Evolutionary conservation across 23 tunicate genomes (phyloP).

Genomic region (Halocynthia aurantium): DNA sequence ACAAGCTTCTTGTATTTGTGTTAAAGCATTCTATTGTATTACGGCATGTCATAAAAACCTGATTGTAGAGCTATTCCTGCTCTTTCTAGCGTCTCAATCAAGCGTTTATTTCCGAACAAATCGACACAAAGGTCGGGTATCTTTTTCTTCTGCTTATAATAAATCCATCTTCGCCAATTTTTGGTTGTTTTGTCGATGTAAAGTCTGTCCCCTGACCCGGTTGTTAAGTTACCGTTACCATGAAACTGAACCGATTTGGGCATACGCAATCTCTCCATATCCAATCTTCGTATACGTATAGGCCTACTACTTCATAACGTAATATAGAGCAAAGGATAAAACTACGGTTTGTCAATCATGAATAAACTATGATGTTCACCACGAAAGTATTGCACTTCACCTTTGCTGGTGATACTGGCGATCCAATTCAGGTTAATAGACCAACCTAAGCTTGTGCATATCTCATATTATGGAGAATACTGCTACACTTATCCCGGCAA

Average conservation of each 20-base stretch:
- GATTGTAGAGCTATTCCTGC: constrained; percentile 32
- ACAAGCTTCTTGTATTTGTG: too few species aligned
- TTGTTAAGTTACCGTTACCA: constrained; percentile 34
- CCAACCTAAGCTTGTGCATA: too few species aligned
- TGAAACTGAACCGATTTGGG: constrained; percentile 54
- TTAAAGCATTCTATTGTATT: neutral
- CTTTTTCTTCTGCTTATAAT: constrained; percentile 49
- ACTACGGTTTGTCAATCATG: too few species aligned
- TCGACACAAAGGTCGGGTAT: constrained; percentile 62
- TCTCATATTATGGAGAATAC: too few species aligned
- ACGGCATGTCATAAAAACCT: neutral
- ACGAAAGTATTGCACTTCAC: too few species aligned
- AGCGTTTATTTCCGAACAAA: constrained; percentile 42
- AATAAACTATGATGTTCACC: too few species aligned
- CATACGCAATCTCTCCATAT: constrained; percentile 1
- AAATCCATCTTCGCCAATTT: constrained; percentile 66
- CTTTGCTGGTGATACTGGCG: too few species aligned
- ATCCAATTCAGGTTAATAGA: too few species aligned
- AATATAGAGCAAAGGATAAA: too few species aligned
- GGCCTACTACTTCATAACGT: too few species aligned
- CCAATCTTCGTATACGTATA: too few species aligned
- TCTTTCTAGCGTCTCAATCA: constrained; percentile 57
- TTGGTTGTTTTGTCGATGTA: constrained; percentile 58
- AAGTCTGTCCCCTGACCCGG: constrained; percentile 43
- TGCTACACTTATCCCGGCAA: too few species aligned